Conservation (phyloP, 1,140 invertebrate genomes). For the Papilio helenus region DNA sequence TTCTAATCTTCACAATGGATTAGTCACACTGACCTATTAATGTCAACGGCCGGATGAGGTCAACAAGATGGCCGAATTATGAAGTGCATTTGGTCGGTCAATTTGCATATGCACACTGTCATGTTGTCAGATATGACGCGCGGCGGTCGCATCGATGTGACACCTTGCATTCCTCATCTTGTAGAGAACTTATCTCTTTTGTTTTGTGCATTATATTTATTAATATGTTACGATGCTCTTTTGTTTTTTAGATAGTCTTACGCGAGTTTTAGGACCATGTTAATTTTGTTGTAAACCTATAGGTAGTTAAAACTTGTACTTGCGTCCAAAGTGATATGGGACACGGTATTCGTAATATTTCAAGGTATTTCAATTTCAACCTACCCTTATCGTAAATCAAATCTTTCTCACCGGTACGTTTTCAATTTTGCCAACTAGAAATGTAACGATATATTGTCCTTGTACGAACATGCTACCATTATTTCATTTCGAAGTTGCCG, state of each 20-base stretch:
- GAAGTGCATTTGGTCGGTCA: constrained; percentile 50
- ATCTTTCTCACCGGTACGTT: constrained; percentile 41
- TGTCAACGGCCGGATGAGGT: constrained; percentile 38
- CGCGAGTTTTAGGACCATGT: not conserved
- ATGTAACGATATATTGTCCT: constrained; percentile 25
- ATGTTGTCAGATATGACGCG: constrained; percentile 61
- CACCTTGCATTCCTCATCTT: constrained; percentile 31
- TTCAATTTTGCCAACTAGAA: constrained; percentile 39
- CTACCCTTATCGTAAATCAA: constrained; percentile 50
- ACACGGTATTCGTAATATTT: constrained; percentile 44
- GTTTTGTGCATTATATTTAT: constrained; percentile 17
- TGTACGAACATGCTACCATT: constrained; percentile 38
- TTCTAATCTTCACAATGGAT: not conserved
- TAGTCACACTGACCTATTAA: constrained; percentile 2
- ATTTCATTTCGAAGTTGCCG: constrained; percentile 27
- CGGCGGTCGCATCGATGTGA: constrained; percentile 43
- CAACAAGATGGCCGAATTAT: constrained; percentile 51
- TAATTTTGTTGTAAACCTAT: not conserved
- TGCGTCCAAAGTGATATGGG: constrained; percentile 30
- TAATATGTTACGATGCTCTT: not conserved
- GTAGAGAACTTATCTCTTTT: not conserved
- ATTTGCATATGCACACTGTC: constrained; percentile 65
- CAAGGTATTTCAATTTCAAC: constrained; percentile 62
- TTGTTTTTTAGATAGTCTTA: not conserved
- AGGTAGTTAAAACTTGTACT: constrained; percentile 1